Evolutionary conservation across 92 coral and sea anemone genomes (phyloP).

Genomic region (Siderastrea siderea): DNA sequence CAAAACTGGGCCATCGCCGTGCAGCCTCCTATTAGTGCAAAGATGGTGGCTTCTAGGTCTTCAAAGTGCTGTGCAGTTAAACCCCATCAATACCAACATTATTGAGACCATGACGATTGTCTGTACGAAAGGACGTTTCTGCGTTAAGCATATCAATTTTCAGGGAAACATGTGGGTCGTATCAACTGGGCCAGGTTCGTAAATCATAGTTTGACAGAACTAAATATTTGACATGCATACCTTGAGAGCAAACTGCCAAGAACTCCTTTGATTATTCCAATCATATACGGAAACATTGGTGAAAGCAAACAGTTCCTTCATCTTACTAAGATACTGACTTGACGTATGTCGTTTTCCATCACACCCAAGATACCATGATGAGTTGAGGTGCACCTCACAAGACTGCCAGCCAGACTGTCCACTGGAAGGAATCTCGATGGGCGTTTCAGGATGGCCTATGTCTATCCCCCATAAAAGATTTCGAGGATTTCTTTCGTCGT

Average conservation of each 20-base stretch:
- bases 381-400: neutral
- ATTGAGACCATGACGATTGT: too few species aligned
- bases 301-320: neutral
- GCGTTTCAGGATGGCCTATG: neutral
- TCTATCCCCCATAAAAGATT: neutral
- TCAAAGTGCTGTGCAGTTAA: too few species aligned
- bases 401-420: neutral
- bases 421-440: neutral
- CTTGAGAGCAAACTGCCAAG: neutral
- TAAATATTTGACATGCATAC: neutral
- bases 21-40: too few species aligned
- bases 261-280: too few species aligned
- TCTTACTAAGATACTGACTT: neutral
- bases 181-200: too few species aligned
- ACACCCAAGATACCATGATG: constrained; percentile 4
- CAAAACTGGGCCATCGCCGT: too few species aligned
- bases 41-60: too few species aligned
- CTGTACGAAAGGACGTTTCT: too few species aligned
- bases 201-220: too few species aligned
- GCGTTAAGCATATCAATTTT: too few species aligned
- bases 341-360: neutral
- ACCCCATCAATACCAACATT: too few species aligned
- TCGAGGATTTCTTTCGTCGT: neutral
- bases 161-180: too few species aligned
- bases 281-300: neutral